Evolutionary conservation across 1,140 invertebrate species (phyloP), one percentile per base, ranked within the genome.

Genomic region (Drosophila mayri): DNA sequence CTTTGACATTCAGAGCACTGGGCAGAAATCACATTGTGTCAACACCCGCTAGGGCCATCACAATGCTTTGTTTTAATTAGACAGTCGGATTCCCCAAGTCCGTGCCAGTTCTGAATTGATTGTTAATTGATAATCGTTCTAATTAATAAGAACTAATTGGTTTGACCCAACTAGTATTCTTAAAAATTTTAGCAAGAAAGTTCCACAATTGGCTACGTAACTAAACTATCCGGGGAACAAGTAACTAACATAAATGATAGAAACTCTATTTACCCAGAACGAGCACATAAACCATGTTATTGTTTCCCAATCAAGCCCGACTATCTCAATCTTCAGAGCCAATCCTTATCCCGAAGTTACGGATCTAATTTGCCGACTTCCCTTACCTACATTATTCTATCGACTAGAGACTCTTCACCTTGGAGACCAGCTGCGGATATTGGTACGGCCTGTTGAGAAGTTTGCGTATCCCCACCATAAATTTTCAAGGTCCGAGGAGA

Each of bases 381-480:
- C 96, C 95, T 97, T 97, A 96, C 95, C 96, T 46, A 96, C 96
- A 96, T 97, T 97, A 95, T 94, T 96, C 95, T 95, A 96, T 96
- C 95, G 94, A 96, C 96, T 95, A 97, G 96, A 97, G 96, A 96
- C 95, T 97, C 94, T 95, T 96, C 94, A 96, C 96, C 96, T 97
- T 96, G 96, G 96, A 97, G 95, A 97, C 96, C 96, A 38, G 37
- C 94, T 97, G 94, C 79, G 79, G 76, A 76, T 79, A 81, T 81
- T 71, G 76, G 76, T 79, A 79, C 79, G 76, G 76, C 76, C 65
- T 82, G 76, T 79, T 79, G 72, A 81, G 61, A 76, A 79, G 70
- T 78, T 81, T 78, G 75, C 74, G 79, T 78, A 50, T 71, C 59
- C 64, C 75, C 64, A 81, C 75, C 75, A 80, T 80, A 77, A 73